Conservation (phyloP, 2,797 vertebrate species). For the Myotis pilosus region DNA sequence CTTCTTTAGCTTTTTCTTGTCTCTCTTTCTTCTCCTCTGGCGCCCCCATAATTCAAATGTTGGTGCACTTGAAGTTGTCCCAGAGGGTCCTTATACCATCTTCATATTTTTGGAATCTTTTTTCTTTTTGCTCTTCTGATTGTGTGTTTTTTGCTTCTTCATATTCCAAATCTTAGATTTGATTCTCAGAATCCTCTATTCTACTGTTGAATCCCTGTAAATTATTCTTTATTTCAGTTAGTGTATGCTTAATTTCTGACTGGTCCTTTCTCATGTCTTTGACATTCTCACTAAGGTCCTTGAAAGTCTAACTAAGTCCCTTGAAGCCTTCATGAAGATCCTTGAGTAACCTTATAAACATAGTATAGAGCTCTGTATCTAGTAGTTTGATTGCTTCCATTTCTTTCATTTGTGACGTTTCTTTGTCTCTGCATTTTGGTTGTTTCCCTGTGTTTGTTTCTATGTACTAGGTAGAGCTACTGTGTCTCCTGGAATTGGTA, state of each 20-base stretch:
- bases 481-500: background rate
- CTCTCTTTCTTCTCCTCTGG: too few species aligned
- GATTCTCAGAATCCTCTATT: background rate
- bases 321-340: background rate
- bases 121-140: background rate
- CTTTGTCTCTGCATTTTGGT: background rate
- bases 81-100: too few species aligned
- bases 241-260: background rate
- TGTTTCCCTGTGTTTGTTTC: background rate
- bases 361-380: background rate
- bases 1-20: too few species aligned
- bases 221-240: background rate
- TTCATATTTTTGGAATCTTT: background rate
- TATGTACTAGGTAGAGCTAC: background rate
- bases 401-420: background rate
- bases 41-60: too few species aligned
- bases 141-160: background rate
- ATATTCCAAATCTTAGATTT: background rate
- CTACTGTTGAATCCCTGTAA: background rate
- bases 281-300: background rate
- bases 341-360: background rate
- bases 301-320: background rate
- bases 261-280: background rate
- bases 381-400: background rate
- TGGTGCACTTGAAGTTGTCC: too few species aligned